Percentiles rank a stretch among this genome's conserved stretches.
These are phyloP conservation scores for Diaperis boleti DNA, from an alignment of 2,888 invertebrate genomes.

Conservation along the genomic window DNA sequence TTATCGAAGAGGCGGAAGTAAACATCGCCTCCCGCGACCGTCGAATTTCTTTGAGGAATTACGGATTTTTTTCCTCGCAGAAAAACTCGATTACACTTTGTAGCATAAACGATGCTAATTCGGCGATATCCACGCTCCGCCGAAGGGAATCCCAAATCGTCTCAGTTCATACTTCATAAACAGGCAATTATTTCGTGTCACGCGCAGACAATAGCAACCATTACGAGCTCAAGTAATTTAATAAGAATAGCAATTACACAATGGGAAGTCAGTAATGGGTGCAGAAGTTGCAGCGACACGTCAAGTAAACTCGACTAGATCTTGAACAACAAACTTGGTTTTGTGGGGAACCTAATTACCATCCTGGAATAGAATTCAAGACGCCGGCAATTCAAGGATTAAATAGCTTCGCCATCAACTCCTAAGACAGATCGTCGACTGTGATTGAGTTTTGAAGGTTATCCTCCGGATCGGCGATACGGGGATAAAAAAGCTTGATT, in stretches of 20 bases:
- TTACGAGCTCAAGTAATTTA: constrained; percentile 53
- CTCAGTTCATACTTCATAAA: constrained; percentile 45
- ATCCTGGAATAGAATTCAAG: constrained; percentile 54
- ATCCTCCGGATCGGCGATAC: constrained; percentile 8
- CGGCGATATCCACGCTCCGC: neutral
- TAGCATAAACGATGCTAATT: neutral
- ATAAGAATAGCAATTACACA: constrained; percentile 61
- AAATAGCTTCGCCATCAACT: constrained; percentile 52
- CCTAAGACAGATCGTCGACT: constrained; percentile 48
- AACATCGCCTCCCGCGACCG: constrained; percentile 45
- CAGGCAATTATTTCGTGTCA: constrained; percentile 51
- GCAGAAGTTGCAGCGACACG: constrained; percentile 58
- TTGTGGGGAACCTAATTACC: constrained; percentile 60
- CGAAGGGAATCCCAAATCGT: neutral
- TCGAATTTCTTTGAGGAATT: constrained; percentile 11
- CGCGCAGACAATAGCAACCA: constrained; percentile 49
- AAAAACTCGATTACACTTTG: constrained; percentile 3
- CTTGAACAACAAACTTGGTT: constrained; percentile 59
- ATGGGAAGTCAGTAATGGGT: constrained; percentile 57
- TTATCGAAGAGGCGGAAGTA: constrained; percentile 55
- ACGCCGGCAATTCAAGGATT: constrained; percentile 55
- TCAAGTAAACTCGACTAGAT: constrained; percentile 57
- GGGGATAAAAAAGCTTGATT: constrained; percentile 33
- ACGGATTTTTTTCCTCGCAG: constrained; percentile 1
- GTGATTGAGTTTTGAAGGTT: constrained; percentile 49